phyloP scores from a whole-genome alignment of 2,113 vertebrate species.

The Rhinogobius similis region DNA sequence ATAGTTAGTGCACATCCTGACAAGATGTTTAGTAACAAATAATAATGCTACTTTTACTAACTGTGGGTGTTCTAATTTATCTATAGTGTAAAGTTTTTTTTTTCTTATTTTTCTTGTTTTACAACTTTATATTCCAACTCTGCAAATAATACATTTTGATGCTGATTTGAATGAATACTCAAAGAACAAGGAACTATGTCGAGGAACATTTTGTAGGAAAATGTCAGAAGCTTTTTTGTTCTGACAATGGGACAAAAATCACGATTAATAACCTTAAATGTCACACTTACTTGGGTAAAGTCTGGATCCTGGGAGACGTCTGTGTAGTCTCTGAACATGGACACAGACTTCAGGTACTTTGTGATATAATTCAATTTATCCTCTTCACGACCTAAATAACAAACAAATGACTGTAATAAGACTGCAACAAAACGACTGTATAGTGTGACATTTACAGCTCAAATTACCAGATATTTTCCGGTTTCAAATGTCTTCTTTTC shows the following conservation, averaged over 20 bases:
- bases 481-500: background rate
- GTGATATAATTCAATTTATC: slow-evolving; percentile 81
- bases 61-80: too few relatives aligned
- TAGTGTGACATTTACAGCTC: background rate
- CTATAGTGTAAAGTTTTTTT: too few relatives aligned
- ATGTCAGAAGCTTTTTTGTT: background rate
- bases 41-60: too few relatives aligned
- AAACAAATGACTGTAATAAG: background rate
- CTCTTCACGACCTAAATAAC: slow-evolving; percentile 84
- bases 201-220: background rate
- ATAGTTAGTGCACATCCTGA: too few relatives aligned
- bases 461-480: background rate
- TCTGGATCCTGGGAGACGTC: slow-evolving; percentile 87
- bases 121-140: too few relatives aligned
- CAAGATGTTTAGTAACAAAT: too few relatives aligned
- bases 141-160: background rate
- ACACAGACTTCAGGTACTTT: slow-evolving; percentile 86
- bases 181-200: background rate
- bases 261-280: background rate
- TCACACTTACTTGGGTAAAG: slow-evolving; percentile 84
- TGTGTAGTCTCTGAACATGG: slow-evolving; percentile 91
- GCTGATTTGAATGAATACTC: background rate
- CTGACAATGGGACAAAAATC: background rate
- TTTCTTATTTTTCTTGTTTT: too few relatives aligned
- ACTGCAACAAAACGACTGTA: background rate